Evolutionary conservation across 2,113 vertebrate species (phyloP), one percentile per base, ranked within the genome.

Genomic region (Ageneiosus marmoratus): DNA sequence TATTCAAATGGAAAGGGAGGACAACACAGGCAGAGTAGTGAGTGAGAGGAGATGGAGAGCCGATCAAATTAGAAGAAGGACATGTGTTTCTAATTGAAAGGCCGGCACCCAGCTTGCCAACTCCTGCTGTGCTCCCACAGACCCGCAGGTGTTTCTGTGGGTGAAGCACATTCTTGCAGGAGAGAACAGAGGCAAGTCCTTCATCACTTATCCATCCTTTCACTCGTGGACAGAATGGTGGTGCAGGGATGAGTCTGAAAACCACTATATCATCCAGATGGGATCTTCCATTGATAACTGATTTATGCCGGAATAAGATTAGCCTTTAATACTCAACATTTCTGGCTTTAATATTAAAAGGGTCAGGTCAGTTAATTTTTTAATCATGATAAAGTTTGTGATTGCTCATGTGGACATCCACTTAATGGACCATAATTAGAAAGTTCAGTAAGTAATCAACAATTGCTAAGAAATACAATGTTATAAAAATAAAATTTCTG

Each of bases 11-110:
- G 11, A 55, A 76, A 82, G 46, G 75, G 72, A 63, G 73, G 27
- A 60, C 44, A 41, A 60, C 86, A 83, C 62, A 51, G 27, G 51
- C 63, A 24, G 48, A 67, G 29, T 20, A 51, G n/a, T n/a, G 51
- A 72, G 27, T 20, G 20, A 75, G 5, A 2, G 32, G 80, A 80
- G 37, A 63, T 27, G 32, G 75, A 16, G 32, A 41, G 69, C 53
- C 29, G 48, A 44, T 62, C 78, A 34, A 53, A 77, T 58, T 53
- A 85, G 55, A 46, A 80, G 74, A 85, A 41, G 60, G 87, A 88
- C 80, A 87, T 56, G 82, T 82, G 87, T 86, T 92, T 92, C 86
- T 83, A 91, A 89, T 87, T 82, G 24, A 80, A 88, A 85, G 83
- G 44, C 20, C 1, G 58, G 62, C 18, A 46, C 69, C 85, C 63